phyloP scores from a whole-genome alignment of 1,140 invertebrate genomes.

The Microplitis demolitor region DNA sequence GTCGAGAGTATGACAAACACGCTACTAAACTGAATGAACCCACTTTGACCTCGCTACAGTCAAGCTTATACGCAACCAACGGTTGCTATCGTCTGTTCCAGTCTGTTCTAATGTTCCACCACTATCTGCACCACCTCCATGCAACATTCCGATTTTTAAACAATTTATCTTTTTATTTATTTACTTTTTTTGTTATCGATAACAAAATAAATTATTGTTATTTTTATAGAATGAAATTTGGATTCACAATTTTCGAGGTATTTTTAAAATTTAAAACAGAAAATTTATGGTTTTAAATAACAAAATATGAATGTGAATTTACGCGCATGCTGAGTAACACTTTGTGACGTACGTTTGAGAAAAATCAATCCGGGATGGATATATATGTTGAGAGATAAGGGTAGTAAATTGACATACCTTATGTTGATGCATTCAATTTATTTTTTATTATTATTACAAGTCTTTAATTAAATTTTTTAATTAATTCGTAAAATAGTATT shows the following conservation, averaged over 20 bases:
- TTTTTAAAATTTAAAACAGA: neutral
- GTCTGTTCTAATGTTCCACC: neutral
- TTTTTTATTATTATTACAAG: too few relatives aligned
- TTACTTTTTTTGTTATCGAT: too few relatives aligned
- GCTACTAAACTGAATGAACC: constrained; percentile 46
- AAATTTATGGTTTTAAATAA: neutral
- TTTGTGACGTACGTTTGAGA: constrained; percentile 42
- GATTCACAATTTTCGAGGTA: neutral
- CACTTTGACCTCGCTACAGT: constrained; percentile 40
- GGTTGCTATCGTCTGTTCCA: constrained; percentile 7
- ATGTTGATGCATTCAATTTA: neutral
- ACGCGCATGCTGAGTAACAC: constrained; percentile 44
- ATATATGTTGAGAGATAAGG: constrained; percentile 26
- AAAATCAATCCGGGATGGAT: constrained; percentile 49
- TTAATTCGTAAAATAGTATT: too few relatives aligned
- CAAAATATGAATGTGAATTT: constrained; percentile 16
- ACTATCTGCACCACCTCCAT: neutral
- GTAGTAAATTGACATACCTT: constrained; percentile 21
- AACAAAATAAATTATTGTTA: too few relatives aligned
- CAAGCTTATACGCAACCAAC: constrained; percentile 15
- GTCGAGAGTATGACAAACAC: constrained; percentile 28
- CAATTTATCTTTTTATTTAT: too few relatives aligned
- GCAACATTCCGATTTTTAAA: too few relatives aligned
- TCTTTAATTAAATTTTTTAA: too few relatives aligned
- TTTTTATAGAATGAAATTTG: neutral